Conservation (phyloP, 1,140 invertebrate genomes). For the Diabrotica virgifera region DNA sequence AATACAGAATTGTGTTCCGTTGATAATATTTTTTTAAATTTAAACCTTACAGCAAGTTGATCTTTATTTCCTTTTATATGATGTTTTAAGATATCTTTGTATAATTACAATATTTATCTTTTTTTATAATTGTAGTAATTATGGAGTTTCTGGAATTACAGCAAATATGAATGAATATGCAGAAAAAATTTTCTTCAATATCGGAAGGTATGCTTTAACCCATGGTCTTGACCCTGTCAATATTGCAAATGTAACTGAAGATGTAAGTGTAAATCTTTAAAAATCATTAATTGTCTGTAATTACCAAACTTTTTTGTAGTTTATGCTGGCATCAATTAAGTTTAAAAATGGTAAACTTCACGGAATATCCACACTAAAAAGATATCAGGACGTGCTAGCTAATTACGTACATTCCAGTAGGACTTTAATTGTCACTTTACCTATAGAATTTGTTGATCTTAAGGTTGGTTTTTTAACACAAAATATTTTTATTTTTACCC, state of each 20-base stretch:
- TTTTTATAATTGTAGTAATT: no score
- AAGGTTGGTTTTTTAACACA: background rate
- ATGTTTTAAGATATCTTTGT: no score
- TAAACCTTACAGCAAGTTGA: no score
- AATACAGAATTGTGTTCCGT: no score
- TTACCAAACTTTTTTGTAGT: background rate
- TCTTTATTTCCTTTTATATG: no score
- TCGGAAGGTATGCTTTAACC: slow-evolving; percentile 45
- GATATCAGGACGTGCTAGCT: background rate
- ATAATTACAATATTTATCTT: no score
- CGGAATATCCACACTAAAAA: background rate
- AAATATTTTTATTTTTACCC: no score
- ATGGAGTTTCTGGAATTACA: slow-evolving; percentile 8
- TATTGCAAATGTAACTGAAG: background rate
- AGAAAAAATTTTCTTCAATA: slow-evolving; percentile 46
- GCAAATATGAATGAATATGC: slow-evolving; percentile 51
- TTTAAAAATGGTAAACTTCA: background rate
- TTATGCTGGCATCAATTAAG: background rate
- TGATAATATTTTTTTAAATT: no score
- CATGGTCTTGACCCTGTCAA: slow-evolving; percentile 50
- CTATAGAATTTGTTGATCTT: background rate
- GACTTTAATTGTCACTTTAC: background rate
- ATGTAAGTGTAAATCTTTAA: background rate
- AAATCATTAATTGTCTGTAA: no score
- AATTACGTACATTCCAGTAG: background rate